These are phyloP conservation scores for Diaphora mendica DNA, from an alignment of 2,888 invertebrate species.

Conservation along the genomic window DNA sequence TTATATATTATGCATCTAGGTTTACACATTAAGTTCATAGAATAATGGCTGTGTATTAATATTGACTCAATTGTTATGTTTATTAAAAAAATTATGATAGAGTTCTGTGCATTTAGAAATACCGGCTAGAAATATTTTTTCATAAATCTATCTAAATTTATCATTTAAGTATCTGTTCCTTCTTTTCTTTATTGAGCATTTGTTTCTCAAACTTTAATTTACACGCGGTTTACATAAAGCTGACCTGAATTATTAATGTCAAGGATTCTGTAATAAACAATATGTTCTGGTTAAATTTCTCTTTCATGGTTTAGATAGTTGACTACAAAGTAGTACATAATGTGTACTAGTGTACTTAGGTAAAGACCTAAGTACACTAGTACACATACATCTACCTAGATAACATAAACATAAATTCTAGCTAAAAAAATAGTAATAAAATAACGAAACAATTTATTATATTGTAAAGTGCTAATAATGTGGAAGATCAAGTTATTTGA, in stretches of 20 bases:
- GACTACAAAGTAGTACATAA: background rate
- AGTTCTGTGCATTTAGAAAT: background rate
- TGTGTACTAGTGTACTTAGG: background rate
- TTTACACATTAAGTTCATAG: background rate
- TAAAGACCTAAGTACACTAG: too few species aligned
- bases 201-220: background rate
- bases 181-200: background rate
- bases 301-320: background rate
- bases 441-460: background rate
- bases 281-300: background rate
- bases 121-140: background rate
- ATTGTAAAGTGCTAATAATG: background rate
- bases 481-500: background rate
- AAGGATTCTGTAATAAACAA: background rate
- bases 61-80: background rate
- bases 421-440: background rate
- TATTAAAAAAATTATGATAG: background rate
- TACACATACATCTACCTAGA: background rate
- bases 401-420: background rate
- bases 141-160: background rate
- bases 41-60: background rate
- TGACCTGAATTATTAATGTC: background rate
- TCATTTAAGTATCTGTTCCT: background rate
- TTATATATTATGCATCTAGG: too few species aligned
- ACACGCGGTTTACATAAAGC: background rate